Evolutionary conservation across 2,797 vertebrate genomes (phyloP).

Genomic region (Pseudochirops corinnae): DNA sequence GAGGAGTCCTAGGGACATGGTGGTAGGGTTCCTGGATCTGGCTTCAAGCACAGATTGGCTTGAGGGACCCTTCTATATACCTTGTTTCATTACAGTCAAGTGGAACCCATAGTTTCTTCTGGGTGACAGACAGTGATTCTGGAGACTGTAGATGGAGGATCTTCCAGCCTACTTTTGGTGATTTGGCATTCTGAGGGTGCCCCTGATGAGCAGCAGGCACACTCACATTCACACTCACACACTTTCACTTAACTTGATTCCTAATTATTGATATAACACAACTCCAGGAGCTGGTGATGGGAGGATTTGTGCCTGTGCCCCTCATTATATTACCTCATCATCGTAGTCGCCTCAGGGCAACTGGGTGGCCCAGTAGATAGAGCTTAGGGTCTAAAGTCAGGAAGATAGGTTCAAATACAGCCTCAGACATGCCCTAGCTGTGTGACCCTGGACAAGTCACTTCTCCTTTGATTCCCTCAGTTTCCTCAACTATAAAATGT

Average conservation of each 20-base stretch:
- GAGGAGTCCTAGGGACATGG: not conserved
- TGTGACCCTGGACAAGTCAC: not conserved
- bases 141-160: not conserved
- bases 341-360: not conserved
- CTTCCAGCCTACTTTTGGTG: not conserved
- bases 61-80: not conserved
- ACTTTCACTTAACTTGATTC: not conserved
- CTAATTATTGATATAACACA: not conserved
- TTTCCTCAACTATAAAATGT: too few relatives aligned
- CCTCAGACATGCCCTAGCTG: not conserved
- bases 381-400: not conserved
- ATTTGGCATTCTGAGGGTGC: not conserved
- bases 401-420: not conserved
- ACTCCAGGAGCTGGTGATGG: not conserved
- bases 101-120: not conserved
- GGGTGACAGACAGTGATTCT: not conserved
- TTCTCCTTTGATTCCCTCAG: too few relatives aligned
- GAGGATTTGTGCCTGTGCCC: not conserved
- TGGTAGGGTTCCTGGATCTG: not conserved
- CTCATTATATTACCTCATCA: not conserved
- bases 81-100: not conserved
- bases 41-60: not conserved
- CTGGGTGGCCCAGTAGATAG: not conserved
- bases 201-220: not conserved
- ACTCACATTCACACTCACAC: not conserved